Base-by-base conservation (phyloP, 2,888 invertebrate species). In the Lucinisca nassula region DNA sequence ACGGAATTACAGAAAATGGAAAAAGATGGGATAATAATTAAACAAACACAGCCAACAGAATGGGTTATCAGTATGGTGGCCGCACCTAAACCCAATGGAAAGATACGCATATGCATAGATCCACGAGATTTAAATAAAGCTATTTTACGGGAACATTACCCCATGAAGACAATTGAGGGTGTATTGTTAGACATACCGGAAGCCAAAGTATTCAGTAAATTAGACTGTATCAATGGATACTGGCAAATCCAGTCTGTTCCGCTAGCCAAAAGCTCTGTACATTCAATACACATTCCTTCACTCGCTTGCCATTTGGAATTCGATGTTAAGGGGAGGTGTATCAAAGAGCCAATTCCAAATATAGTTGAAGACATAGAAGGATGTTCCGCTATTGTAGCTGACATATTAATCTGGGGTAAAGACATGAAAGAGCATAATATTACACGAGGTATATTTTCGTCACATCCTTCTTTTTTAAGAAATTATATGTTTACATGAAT, bases 21-120 rank as follows among this genome's bases (percentile, higher is more conserved):
- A 79, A 27, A 67, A 37, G 37, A 73, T 0, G 76, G 75, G 10
- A 79, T 92, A 1, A 92, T 92, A 55, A 67, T 32, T 14, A 84
- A 80, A 79, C 84, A 86, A 55, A 79, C 35, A 40, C 75, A 92
- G 72, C 91, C 92, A 30, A 92, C 92, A 55, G 61, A 55, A 1
- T 90, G 91, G 89, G 91, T 92, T 0, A 92, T 84, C 61, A 82
- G 78, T 17, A 77, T 92, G 84, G 92, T 90, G 0, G 80, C 85
- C 21, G 88, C 89, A 1, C 40, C 30, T 51, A 93, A 91, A 75
- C 49, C 72, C 0, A 85, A 80, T 37, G 55, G 67, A 12, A 45
- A 30, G 10, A 40, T 84, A 6, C 75, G 87, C 37, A 85, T 85
- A 10, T 84, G 86, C 80, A 72, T 92, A 38, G 92, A 91, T 79